phyloP scores from a whole-genome alignment of 2,888 invertebrate species.

The Eupsilia transversa region DNA sequence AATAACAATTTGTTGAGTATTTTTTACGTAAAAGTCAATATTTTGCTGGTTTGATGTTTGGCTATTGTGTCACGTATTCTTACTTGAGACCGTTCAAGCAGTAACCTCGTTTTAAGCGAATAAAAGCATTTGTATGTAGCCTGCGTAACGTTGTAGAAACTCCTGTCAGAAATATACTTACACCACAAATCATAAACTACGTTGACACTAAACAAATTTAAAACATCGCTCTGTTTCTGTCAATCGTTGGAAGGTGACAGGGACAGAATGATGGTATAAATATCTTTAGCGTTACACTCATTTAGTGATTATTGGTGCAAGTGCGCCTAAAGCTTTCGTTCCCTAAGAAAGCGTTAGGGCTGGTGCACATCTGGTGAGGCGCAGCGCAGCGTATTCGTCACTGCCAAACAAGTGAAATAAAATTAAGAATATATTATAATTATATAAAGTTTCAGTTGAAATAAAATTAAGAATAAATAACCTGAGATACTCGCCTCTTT shows the following conservation, averaged over 20 bases:
- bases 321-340: too few species aligned
- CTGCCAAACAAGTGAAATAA: too few species aligned
- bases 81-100: conserved; percentile 1
- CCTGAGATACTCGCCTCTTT: too few species aligned
- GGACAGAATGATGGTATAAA: neutral
- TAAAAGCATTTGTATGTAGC: conserved; percentile 5
- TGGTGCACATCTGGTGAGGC: too few species aligned
- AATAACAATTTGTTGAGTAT: conserved; percentile 46
- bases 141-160: neutral
- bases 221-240: neutral
- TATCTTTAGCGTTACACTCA: neutral
- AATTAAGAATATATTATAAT: too few species aligned
- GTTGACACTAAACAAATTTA: neutral
- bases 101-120: neutral
- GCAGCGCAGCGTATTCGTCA: too few species aligned
- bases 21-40: conserved; percentile 27
- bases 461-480: too few species aligned
- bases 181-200: neutral
- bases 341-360: too few species aligned
- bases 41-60: conserved; percentile 9
- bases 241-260: neutral
- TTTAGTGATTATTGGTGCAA: neutral
- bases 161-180: neutral
- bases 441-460: too few species aligned
- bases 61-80: neutral